Percentiles rank a stretch among this genome's conserved stretches.
phyloP scores from a whole-genome alignment of 2,797 vertebrate species.

The Apogon talboti region DNA sequence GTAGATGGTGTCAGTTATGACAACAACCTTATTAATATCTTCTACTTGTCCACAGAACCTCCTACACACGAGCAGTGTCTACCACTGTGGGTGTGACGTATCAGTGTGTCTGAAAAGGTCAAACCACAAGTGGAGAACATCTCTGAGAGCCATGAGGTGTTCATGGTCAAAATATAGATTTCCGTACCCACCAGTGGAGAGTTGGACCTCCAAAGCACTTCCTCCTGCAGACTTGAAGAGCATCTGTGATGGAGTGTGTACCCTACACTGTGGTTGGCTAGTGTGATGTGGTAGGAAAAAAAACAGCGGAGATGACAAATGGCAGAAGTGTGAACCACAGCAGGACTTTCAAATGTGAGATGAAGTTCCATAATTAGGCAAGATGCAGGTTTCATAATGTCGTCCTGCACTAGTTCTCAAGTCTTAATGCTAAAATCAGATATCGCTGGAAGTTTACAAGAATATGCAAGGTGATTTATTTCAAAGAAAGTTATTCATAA shows the following conservation, averaged over 20 bases:
- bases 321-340: constrained; percentile 28
- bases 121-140: constrained; percentile 64
- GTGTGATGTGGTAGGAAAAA: constrained; percentile 53
- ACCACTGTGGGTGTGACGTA: constrained; percentile 20
- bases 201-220: constrained; percentile 40
- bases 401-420: neutral
- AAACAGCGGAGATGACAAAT: constrained; percentile 11
- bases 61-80: constrained; percentile 23
- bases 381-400: constrained; percentile 2
- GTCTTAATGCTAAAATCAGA: neutral
- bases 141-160: neutral
- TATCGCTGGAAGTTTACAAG: too few relatives aligned
- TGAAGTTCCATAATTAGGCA: neutral
- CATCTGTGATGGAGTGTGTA: constrained; percentile 42
- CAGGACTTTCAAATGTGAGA: neutral
- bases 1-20: too few relatives aligned
- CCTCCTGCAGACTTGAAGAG: constrained; percentile 30
- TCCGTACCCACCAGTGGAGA: constrained; percentile 33
- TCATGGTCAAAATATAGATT: constrained; percentile 47
- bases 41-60: constrained; percentile 10
- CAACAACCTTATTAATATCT: constrained; percentile 8
- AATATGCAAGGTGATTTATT: too few relatives aligned
- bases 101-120: constrained; percentile 53
- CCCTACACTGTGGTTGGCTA: constrained; percentile 31
- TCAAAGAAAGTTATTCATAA: too few relatives aligned